A percentile compares a stretch with the other conserved stretches of the same genome.
Conservation (phyloP, 1,140 invertebrate genomes). For the Trichonephila inaurata region DNA sequence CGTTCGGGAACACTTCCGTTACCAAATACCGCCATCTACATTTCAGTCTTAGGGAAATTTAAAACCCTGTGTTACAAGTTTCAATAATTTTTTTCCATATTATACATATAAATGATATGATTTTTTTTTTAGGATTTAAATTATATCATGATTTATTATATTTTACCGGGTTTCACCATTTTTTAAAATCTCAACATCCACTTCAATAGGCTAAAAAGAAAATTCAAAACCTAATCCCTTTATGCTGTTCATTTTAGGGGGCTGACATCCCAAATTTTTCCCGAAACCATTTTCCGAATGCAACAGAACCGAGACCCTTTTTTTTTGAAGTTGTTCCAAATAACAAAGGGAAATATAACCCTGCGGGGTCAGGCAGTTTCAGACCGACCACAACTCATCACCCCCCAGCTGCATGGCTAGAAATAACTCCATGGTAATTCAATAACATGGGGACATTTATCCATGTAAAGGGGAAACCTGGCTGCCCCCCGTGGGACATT, state of each 20-base stretch:
- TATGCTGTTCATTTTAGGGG: conserved; percentile 80
- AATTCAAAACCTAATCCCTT: too few species aligned
- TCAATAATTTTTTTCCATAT: too few species aligned
- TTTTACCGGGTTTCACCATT: too few species aligned
- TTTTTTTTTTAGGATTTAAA: too few species aligned
- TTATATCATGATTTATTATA: too few species aligned
- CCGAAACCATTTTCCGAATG: conserved; percentile 82
- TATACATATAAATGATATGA: too few species aligned
- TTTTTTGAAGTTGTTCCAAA: conserved; percentile 46
- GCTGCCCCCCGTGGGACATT: conserved; percentile 73
- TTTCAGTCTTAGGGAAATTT: too few species aligned
- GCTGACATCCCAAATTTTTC: conserved; percentile 91
- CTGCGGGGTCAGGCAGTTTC: conserved; percentile 28
- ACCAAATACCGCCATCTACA: too few species aligned
- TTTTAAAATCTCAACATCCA: too few species aligned
- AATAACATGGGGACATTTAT: conserved; percentile 82
- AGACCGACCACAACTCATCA: conserved; percentile 77
- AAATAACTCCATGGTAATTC: conserved; percentile 82
- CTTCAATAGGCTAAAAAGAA: too few species aligned
- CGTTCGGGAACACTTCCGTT: too few species aligned
- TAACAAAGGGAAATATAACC: conserved; percentile 3
- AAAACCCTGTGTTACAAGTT: too few species aligned
- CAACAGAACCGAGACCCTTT: neutral
- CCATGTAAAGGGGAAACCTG: conserved; percentile 81
- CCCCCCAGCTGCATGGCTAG: conserved; percentile 84